Percentiles rank a stretch among this genome's conserved stretches.
Conservation (phyloP, 2,797 vertebrate genomes). For the Neosilurus mollespiculum region DNA sequence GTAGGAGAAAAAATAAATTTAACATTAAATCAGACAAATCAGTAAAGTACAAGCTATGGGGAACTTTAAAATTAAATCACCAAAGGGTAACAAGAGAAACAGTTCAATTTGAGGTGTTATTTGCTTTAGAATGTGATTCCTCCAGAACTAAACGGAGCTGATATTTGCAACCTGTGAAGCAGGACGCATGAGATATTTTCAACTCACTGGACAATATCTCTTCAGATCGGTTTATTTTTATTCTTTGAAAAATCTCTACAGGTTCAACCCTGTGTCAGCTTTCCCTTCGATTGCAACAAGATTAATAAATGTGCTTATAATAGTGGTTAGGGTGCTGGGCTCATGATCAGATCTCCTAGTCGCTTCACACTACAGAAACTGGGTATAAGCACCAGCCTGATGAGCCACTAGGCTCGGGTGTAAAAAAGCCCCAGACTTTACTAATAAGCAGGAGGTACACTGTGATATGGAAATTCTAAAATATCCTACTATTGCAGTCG, state of each 20-base stretch:
- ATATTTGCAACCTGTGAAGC: background rate
- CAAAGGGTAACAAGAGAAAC: background rate
- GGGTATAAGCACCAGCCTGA: too few species aligned
- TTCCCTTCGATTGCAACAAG: background rate
- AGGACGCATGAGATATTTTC: conserved; percentile 14
- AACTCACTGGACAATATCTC: conserved; percentile 29
- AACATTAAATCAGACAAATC: background rate
- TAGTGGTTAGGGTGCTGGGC: too few species aligned
- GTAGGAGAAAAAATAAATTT: background rate
- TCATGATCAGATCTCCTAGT: too few species aligned
- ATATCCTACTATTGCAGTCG: background rate
- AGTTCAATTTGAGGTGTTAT: background rate
- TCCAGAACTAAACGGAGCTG: background rate
- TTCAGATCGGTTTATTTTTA: background rate
- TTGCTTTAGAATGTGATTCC: background rate
- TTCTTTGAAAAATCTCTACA: background rate
- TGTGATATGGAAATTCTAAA: background rate
- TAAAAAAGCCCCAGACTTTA: too few species aligned
- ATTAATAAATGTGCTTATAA: background rate
- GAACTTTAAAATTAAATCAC: background rate
- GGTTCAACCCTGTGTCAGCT: conserved; percentile 16
- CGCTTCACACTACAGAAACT: too few species aligned
- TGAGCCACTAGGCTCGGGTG: too few species aligned
- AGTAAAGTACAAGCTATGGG: background rate
- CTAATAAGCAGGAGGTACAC: background rate